These are phyloP conservation scores for Leptopilina drosophilae DNA, from an alignment of 2,888 invertebrate species.

Conservation along the genomic window DNA sequence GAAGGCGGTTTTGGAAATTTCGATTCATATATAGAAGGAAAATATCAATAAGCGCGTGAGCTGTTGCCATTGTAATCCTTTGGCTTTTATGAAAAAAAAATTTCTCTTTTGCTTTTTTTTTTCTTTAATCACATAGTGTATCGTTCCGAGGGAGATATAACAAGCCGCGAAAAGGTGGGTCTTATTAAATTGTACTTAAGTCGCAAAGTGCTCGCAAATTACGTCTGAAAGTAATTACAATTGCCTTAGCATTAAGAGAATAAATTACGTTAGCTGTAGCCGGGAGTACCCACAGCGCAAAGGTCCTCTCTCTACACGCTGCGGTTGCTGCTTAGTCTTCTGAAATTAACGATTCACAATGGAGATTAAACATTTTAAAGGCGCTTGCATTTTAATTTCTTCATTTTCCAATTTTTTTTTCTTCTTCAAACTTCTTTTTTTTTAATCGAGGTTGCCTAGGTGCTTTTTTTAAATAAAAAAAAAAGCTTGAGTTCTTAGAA, in stretches of 20 bases:
- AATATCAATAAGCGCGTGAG: slow-evolving; percentile 40
- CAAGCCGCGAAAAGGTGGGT: slow-evolving; percentile 18
- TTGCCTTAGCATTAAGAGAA: slow-evolving; percentile 38
- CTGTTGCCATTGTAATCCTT: slow-evolving; percentile 21
- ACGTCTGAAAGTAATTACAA: slow-evolving; percentile 41
- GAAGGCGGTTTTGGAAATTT: slow-evolving; percentile 48
- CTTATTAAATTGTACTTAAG: slow-evolving; percentile 40
- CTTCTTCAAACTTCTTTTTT: neutral
- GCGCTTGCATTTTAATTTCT: slow-evolving; percentile 21
- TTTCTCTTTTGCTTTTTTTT: neutral
- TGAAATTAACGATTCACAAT: slow-evolving; percentile 40
- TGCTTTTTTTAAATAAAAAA: neutral
- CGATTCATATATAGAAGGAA: slow-evolving; percentile 33
- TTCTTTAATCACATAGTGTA: slow-evolving; percentile 15
- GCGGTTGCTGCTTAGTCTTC: slow-evolving; percentile 33
- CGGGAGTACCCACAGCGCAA: slow-evolving; percentile 10
- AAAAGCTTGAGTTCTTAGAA: neutral
- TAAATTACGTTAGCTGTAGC: slow-evolving; percentile 39
- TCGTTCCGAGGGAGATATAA: neutral
- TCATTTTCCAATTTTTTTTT: slow-evolving; percentile 2
- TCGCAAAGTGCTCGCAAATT: slow-evolving; percentile 40
- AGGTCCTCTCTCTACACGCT: slow-evolving; percentile 24
- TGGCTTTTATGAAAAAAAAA: neutral
- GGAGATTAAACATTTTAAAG: slow-evolving; percentile 33
- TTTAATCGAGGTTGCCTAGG: neutral